A percentile compares a stretch with the other conserved stretches of the same genome.
Conservation (phyloP, 2,113 vertebrate genomes). For the Zosterops pallidus region DNA sequence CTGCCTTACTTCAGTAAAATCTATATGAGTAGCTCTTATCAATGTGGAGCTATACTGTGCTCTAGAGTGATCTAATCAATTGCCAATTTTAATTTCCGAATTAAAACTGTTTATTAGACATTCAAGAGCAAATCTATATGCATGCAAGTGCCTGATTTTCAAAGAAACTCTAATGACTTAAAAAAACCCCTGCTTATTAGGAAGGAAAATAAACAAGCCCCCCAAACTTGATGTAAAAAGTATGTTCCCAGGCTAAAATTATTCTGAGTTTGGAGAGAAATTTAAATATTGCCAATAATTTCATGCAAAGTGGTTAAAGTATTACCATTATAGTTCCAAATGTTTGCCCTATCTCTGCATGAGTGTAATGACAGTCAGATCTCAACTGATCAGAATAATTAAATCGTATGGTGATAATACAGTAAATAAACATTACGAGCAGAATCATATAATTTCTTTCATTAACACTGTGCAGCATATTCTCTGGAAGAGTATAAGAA, state of each 20-base stretch:
- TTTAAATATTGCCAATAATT: neutral
- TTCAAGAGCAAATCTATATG: neutral
- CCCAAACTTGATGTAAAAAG: neutral
- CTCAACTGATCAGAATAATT: conserved; percentile 1
- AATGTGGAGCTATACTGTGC: neutral
- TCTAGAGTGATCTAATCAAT: neutral
- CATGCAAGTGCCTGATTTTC: neutral
- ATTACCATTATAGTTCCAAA: neutral
- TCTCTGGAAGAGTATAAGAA: conserved; percentile 15
- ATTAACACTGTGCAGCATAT: conserved; percentile 7
- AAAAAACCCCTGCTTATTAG: neutral
- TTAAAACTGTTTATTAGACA: neutral
- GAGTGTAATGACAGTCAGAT: neutral
- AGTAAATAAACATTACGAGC: conserved; percentile 19
- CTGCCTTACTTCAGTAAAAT: neutral
- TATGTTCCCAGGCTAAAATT: neutral
- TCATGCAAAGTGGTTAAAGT: neutral
- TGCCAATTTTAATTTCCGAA: neutral
- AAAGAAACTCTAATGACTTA: neutral
- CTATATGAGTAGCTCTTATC: neutral
- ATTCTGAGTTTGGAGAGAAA: conserved; percentile 33
- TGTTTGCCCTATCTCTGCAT: neutral
- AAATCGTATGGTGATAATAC: conserved; percentile 9
- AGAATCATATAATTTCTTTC: neutral
- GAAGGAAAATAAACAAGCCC: neutral